Percentiles rank a stretch among this genome's conserved stretches.
These are phyloP conservation scores for Hippolais icterina DNA, from an alignment of 2,113 vertebrate genomes.

Conservation along the genomic window DNA sequence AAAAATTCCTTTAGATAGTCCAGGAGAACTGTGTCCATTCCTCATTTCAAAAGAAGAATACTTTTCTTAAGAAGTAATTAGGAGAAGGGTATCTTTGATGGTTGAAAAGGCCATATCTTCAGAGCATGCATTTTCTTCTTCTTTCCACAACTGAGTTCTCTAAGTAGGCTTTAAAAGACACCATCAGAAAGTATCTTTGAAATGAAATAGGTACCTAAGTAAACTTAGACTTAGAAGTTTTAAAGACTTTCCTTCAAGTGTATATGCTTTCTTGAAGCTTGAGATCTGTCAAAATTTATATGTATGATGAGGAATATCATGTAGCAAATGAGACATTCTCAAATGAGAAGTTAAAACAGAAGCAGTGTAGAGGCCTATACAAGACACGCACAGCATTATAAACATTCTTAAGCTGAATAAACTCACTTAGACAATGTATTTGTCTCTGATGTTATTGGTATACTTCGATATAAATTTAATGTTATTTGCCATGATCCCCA, in stretches of 20 bases:
- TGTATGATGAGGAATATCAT: neutral
- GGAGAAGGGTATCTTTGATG: neutral
- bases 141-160: neutral
- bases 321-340: neutral
- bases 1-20: neutral
- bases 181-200: neutral
- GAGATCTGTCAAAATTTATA: neutral
- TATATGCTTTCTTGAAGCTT: neutral
- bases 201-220: neutral
- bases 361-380: neutral
- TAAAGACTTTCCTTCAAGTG: neutral
- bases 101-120: neutral
- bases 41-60: neutral
- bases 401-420: neutral
- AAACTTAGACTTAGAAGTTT: neutral
- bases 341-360: neutral
- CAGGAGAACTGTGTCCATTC: neutral
- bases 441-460: neutral
- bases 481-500: neutral
- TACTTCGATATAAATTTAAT: neutral
- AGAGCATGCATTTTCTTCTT: neutral
- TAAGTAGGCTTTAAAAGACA: neutral
- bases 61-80: neutral
- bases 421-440: neutral
- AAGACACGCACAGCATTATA: neutral